Base-by-base conservation (phyloP, 2,797 vertebrate genomes). In the Enteromius afrohamiltoni region DNA sequence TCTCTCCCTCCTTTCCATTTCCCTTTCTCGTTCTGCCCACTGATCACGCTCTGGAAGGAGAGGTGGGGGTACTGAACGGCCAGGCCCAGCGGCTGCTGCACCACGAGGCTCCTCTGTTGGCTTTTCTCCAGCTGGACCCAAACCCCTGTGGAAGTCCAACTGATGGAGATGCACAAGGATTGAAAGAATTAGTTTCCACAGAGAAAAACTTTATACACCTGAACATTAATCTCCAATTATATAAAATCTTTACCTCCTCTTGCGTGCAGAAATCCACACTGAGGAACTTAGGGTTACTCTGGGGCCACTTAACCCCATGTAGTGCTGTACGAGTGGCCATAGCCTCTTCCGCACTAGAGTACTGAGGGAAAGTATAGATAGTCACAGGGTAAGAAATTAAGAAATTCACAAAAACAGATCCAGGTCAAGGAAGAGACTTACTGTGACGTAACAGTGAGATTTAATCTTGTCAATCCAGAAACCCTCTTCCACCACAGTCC, bases 381-480 rank as follows among this genome's bases (percentile, higher is more conserved):
- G 5, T 21, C 14, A 19, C 47, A 23, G 17, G 4, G 40, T 26
- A 69, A 60, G 58, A 58, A 7, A 47, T 4, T 17, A 17, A 58
- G 3, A 3, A 13, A 34, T 34, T 19, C 1, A 7, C 16, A 8
- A 19, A 42, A 1, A 64, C 10, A 37, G 3, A 51, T 37, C 10
- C 16, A 37, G 6, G 8, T 51, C 13, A 34, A n/a, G 31, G 55
- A 47, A 13, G 31, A 76, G 7, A 58, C 96, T 93, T 88, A 98
- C 97, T 65, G 96, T 97, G 87, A 96, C 96, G 5, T 95, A 97
- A 91, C 96, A 98, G 87, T 98, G 97, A 45, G 97, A 98, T 88
- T 98, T 98, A 88, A 98, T 98, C 91, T 97, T 97, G 92, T 98
- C 96, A 0, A 97, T 97, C 97, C 97, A 98, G 91, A 98, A 98